These are phyloP conservation scores for Parthenolecanium corni DNA, from an alignment of 2,888 invertebrate species.

Conservation along the genomic window DNA sequence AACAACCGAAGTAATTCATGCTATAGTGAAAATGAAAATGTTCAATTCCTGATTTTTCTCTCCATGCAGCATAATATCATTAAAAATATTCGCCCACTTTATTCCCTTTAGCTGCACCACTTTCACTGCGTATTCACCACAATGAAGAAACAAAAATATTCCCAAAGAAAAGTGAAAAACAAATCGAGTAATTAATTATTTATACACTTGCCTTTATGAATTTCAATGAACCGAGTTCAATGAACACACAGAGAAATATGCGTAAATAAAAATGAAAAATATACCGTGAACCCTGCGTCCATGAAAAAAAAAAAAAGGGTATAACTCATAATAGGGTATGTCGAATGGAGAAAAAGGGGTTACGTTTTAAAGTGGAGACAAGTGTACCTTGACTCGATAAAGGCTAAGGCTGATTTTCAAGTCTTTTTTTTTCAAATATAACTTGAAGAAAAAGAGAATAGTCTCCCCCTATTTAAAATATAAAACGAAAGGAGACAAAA, in stretches of 20 bases:
- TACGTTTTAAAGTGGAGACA: slow-evolving; percentile 19
- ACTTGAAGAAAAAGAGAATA: too few relatives aligned
- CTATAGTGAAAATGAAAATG: too few relatives aligned
- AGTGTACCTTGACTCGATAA: slow-evolving; percentile 25
- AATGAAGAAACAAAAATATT: too few relatives aligned
- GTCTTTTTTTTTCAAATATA: not conserved
- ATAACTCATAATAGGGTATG: not conserved
- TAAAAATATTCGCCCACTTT: too few relatives aligned
- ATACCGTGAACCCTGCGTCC: slow-evolving; percentile 5
- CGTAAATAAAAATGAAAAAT: not conserved
- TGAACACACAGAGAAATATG: slow-evolving; percentile 3
- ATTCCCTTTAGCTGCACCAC: too few relatives aligned
- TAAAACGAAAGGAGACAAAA: too few relatives aligned
- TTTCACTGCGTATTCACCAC: too few relatives aligned
- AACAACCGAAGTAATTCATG: too few relatives aligned
- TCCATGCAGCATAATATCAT: too few relatives aligned
- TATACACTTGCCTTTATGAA: slow-evolving; percentile 11
- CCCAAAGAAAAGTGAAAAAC: not conserved
- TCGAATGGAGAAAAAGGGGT: slow-evolving; percentile 2
- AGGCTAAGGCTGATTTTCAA: slow-evolving; percentile 21
- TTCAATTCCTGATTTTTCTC: too few relatives aligned
- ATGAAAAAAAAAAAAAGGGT: slow-evolving; percentile 1
- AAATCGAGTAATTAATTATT: slow-evolving; percentile 19
- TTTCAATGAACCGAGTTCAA: slow-evolving; percentile 8
- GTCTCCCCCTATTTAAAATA: too few relatives aligned